phyloP scores from a whole-genome alignment of 2,888 invertebrate genomes.

The Scaptodrosophila latifasciaeformis region DNA sequence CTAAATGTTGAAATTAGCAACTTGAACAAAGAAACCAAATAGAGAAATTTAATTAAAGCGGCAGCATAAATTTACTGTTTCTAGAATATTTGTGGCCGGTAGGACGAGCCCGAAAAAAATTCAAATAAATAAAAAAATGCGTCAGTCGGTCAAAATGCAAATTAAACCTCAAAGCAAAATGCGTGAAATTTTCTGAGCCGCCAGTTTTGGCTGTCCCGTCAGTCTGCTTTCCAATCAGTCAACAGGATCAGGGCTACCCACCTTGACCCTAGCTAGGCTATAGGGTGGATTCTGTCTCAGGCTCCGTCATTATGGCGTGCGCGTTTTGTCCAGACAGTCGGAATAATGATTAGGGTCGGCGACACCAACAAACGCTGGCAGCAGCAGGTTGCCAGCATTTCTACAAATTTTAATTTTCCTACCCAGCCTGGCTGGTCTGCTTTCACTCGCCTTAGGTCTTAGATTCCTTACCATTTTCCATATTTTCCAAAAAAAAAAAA shows the following conservation, averaged over 20 bases:
- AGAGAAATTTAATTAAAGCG: slow-evolving; percentile 67
- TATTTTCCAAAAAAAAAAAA: slow-evolving; percentile 5
- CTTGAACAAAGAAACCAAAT: slow-evolving; percentile 15
- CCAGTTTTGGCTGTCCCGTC: slow-evolving; percentile 15
- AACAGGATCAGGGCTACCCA: too few relatives aligned
- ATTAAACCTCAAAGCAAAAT: slow-evolving; percentile 50
- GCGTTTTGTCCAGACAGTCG: slow-evolving; percentile 46
- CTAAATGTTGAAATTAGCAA: slow-evolving; percentile 63
- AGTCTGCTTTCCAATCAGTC: too few relatives aligned
- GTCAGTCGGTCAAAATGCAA: too few relatives aligned
- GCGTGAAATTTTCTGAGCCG: slow-evolving; percentile 54
- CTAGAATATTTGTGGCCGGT: slow-evolving; percentile 1
- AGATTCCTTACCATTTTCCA: too few relatives aligned
- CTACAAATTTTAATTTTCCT: slow-evolving; percentile 45
- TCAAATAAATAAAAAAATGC: too few relatives aligned
- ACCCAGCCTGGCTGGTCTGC: slow-evolving; percentile 15
- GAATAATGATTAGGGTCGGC: slow-evolving; percentile 63
- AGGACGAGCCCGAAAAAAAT: not conserved
- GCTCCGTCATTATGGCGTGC: not conserved
- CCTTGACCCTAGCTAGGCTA: too few relatives aligned
- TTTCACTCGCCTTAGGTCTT: too few relatives aligned
- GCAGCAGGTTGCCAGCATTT: slow-evolving; percentile 55
- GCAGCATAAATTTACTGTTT: slow-evolving; percentile 54
- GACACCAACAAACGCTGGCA: slow-evolving; percentile 4
- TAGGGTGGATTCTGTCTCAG: too few relatives aligned